Percentiles rank a stretch among this genome's conserved stretches.
phyloP scores from a whole-genome alignment of 2,888 invertebrate genomes.

The Nasonovia ribisnigri region DNA sequence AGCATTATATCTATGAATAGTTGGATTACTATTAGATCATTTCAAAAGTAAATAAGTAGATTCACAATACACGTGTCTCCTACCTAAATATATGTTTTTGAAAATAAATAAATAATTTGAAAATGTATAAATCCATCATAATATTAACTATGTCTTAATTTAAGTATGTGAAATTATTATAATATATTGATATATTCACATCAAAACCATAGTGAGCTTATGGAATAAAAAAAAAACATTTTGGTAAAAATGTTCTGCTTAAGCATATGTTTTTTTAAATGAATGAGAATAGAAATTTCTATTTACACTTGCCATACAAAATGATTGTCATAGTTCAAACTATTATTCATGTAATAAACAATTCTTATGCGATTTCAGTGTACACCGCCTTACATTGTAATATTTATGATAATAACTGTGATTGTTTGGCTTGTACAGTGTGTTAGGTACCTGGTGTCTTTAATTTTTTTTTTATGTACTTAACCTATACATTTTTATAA shows the following conservation, averaged over 20 bases:
- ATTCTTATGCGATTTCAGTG: background rate
- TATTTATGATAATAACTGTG: background rate
- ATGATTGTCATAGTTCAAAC: constrained; percentile 2
- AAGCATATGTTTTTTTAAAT: background rate
- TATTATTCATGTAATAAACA: background rate
- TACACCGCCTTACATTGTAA: background rate
- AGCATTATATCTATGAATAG: background rate
- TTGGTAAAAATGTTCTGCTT: background rate
- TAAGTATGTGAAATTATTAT: background rate
- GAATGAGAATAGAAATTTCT: background rate
- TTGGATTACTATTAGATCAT: constrained; percentile 3
- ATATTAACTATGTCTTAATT: background rate
- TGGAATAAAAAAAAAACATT: background rate
- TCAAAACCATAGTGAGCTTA: background rate
- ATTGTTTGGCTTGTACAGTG: background rate
- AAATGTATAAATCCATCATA: background rate
- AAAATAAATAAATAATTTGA: background rate
- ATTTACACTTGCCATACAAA: background rate
- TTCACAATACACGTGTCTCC: no score
- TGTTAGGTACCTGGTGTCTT: background rate
- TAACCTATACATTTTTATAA: background rate
- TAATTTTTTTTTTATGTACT: background rate
- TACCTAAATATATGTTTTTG: background rate
- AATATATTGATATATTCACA: background rate
- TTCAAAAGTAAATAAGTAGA: background rate